Percentiles rank a stretch among this genome's conserved stretches.
phyloP scores from a whole-genome alignment of 2,797 vertebrate genomes.

The Brachyrhaphis roseni region DNA sequence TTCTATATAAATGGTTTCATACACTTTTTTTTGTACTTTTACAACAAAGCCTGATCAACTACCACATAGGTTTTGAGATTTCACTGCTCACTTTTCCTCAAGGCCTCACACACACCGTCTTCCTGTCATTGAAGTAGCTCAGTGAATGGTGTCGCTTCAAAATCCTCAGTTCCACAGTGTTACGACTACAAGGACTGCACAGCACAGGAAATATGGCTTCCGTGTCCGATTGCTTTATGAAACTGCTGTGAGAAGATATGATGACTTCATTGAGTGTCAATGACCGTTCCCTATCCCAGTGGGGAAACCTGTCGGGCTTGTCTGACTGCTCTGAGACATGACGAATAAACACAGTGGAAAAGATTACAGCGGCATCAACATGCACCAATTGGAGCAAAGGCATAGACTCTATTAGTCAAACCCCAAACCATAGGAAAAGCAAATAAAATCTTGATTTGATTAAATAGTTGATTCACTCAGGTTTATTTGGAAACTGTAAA shows the following conservation, averaged over 20 bases:
- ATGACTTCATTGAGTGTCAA: conserved; percentile 11
- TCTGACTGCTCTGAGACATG: conserved; percentile 47
- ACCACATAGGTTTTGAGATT: conserved; percentile 23
- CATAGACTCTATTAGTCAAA: conserved; percentile 26
- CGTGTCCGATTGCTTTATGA: not conserved
- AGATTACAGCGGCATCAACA: conserved; percentile 43
- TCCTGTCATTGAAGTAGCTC: conserved; percentile 6
- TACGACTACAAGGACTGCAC: not conserved
- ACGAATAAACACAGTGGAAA: conserved; percentile 25
- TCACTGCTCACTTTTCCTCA: not conserved
- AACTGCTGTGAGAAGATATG: conserved; percentile 6
- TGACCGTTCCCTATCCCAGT: not conserved
- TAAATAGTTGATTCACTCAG: conserved; percentile 33
- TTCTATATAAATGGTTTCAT: conserved; percentile 49
- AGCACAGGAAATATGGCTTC: conserved; percentile 42
- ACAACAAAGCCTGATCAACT: conserved; percentile 20
- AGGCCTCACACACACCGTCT: not conserved
- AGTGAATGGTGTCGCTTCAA: conserved; percentile 18
- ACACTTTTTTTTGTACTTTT: conserved; percentile 22
- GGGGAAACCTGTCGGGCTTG: conserved; percentile 39
- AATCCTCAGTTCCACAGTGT: conserved; percentile 20
- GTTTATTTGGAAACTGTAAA: conserved; percentile 31
- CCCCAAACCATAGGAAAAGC: conserved; percentile 19
- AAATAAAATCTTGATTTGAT: conserved; percentile 42
- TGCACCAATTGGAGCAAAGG: conserved; percentile 43